Evolutionary conservation across 2,797 vertebrate species (phyloP), one percentile per base, ranked within the genome.

Genomic region (Mormyrops boulengeri): DNA sequence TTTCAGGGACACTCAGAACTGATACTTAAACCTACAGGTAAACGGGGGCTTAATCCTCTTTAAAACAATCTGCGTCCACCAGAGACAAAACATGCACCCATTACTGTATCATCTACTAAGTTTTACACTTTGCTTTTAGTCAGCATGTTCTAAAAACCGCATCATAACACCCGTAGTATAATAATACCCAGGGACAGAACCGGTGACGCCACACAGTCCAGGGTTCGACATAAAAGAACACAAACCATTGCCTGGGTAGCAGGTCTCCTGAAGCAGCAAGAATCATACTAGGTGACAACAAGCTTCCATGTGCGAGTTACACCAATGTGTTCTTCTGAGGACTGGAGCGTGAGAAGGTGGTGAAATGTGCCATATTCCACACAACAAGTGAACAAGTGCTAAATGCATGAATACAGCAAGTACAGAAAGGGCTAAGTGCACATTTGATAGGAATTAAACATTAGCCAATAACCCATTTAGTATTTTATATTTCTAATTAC

Each of bases 381-480:
- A 53, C n/a, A 49, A 22, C 47, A 52, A 50, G 49, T 85, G 44
- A 82, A 8, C 57, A 47, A 82, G 41, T 62, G 38, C 77, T 47
- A 47, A 82, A 82, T 4, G 41, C 41, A 22, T 44, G 77, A 82
- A 82, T 9, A n/a, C 77, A 82, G 19, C 38, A 82, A 9, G 6
- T 82, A 82, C 41, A 82, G 8, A 44, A 47, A 47, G 41, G 38
- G 41, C 77, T n/a, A 47, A 19, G 41, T 47, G 38, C 38, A 44
- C 77, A 19, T 82, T 41, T 82, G 77, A 44, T 47, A 82, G 41
- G 66, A 82, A 82, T 82, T 82, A 82, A 47, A 82, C 77, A 82
- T 3, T 47, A 34, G 77, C 77, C 77, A 47, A 34, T 19, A 82
- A 47, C 41, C 41, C 19, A 2, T 82, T n/a, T 82, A 82, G 26